These are phyloP conservation scores for Zapornia atra DNA, from an alignment of 2,113 vertebrate species.

Conservation along the genomic window DNA sequence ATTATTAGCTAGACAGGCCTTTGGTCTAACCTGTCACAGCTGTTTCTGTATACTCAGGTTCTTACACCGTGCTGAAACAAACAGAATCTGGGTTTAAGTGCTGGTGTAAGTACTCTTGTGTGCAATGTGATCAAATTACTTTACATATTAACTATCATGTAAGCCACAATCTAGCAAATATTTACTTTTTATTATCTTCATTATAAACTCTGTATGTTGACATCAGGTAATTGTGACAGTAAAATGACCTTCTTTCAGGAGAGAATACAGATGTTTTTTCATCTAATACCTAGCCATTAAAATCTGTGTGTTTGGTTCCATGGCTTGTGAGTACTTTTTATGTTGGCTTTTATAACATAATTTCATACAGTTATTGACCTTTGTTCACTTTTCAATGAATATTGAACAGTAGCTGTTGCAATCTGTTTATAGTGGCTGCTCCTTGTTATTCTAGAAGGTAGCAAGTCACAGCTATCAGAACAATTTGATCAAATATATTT, in stretches of 20 bases:
- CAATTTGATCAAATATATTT: neutral
- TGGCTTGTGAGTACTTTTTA: neutral
- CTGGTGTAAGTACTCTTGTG: neutral
- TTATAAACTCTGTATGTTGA: neutral
- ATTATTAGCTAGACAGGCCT: fast-evolving
- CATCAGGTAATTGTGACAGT: neutral
- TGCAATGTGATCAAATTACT: neutral
- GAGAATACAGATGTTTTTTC: neutral
- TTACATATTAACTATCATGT: no score
- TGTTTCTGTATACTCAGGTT: neutral
- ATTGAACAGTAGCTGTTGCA: neutral
- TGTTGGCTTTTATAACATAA: neutral
- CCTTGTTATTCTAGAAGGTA: neutral
- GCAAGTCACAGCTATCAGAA: neutral
- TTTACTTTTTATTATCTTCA: neutral
- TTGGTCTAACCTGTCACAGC: neutral
- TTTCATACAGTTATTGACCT: neutral
- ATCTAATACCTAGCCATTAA: neutral
- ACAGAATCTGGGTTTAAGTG: neutral
- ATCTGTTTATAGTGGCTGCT: neutral
- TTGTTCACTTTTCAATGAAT: neutral
- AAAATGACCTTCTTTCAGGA: neutral
- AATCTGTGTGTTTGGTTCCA: neutral
- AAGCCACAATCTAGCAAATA: neutral
- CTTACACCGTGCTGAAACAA: neutral